These are phyloP conservation scores for Galerucella nymphaeae DNA, from an alignment of 2,888 invertebrate species.

Conservation along the genomic window DNA sequence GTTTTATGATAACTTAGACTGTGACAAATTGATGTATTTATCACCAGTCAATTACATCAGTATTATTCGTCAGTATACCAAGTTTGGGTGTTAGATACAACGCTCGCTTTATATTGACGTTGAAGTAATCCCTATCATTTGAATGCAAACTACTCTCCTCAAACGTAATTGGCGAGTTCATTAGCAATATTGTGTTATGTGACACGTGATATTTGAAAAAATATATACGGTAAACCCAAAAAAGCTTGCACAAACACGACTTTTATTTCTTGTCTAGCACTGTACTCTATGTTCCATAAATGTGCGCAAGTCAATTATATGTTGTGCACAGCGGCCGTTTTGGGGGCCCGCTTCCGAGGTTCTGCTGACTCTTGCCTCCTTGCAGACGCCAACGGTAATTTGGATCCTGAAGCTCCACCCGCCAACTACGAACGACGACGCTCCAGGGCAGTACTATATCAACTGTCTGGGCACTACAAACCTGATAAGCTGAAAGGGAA, in stretches of 20 bases:
- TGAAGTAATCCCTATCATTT: too few relatives aligned
- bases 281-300: slow-evolving; percentile 38
- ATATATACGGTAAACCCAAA: slow-evolving; percentile 8
- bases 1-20: too few relatives aligned
- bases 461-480: slow-evolving; percentile 96
- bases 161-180: not conserved
- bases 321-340: slow-evolving; percentile 76
- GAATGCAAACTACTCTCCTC: too few relatives aligned
- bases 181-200: not conserved
- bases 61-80: too few relatives aligned
- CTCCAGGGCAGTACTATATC: slow-evolving; percentile 95
- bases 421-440: slow-evolving; percentile 92
- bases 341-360: slow-evolving; percentile 83
- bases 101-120: too few relatives aligned
- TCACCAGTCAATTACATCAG: too few relatives aligned
- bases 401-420: slow-evolving; percentile 79
- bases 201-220: not conserved
- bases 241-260: slow-evolving; percentile 26
- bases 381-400: slow-evolving; percentile 83
- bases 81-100: too few relatives aligned
- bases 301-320: slow-evolving; percentile 47
- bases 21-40: too few relatives aligned
- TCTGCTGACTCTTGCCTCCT: slow-evolving; percentile 83
- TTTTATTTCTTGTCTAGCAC: slow-evolving; percentile 33
- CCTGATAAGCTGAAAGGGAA: slow-evolving; percentile 94